Percentiles rank a stretch among this genome's conserved stretches.
Evolutionary conservation across 2,888 invertebrate species (phyloP).

Genomic region (Yponomeuta sedellus): DNA sequence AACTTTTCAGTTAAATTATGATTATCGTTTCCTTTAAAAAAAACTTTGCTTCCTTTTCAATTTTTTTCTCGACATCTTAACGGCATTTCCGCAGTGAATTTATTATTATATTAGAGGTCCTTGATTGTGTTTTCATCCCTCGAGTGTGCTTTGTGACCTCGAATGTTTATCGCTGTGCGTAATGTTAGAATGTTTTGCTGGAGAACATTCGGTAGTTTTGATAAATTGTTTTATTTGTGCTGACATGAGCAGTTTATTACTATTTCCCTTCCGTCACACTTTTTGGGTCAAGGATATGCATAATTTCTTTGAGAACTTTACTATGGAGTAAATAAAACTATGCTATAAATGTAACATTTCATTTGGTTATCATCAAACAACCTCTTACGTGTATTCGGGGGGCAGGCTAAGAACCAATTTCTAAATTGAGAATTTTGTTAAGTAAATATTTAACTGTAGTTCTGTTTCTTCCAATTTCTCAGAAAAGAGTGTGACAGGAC

Average conservation of each 20-base stretch:
- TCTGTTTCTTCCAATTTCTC: too few species aligned
- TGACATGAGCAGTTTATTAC: constrained; percentile 17
- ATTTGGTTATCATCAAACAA: background rate
- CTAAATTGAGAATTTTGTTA: too few species aligned
- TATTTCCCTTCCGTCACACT: background rate
- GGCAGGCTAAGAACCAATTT: too few species aligned
- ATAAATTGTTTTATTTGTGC: constrained; percentile 23
- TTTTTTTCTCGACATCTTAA: constrained; percentile 32
- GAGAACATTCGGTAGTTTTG: background rate
- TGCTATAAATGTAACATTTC: background rate
- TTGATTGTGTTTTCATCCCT: constrained; percentile 13
- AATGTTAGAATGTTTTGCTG: constrained; percentile 4
- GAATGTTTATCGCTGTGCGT: constrained; percentile 7
- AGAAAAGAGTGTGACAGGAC: too few species aligned
- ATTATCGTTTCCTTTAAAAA: constrained; percentile 41
- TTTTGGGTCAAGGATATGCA: background rate
- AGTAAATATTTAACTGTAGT: too few species aligned
- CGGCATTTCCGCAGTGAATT: constrained; percentile 25
- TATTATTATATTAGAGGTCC: constrained; percentile 12
- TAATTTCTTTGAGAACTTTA: background rate
- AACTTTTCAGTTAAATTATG: constrained; percentile 57
- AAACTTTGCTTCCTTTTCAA: constrained; percentile 45
- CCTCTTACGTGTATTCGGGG: too few species aligned
- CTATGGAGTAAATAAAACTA: background rate
- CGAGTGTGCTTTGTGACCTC: constrained; percentile 11